These are phyloP conservation scores for Psittacula echo DNA, from an alignment of 2,797 vertebrate genomes.

Conservation along the genomic window DNA sequence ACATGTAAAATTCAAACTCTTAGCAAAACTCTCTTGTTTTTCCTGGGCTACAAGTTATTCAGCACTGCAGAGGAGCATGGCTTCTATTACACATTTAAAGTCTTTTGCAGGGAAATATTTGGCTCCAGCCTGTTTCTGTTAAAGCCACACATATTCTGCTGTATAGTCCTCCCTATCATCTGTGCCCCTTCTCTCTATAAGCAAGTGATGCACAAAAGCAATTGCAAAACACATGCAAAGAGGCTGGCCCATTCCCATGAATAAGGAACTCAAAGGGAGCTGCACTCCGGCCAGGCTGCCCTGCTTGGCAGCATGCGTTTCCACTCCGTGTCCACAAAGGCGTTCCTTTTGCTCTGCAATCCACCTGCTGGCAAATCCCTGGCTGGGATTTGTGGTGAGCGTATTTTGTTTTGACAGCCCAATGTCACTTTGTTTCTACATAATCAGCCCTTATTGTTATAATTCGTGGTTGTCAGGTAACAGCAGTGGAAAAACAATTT, in stretches of 20 bases:
- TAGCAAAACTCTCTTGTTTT: neutral
- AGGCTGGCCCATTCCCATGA: neutral
- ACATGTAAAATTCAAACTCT: neutral
- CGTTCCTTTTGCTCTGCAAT: neutral
- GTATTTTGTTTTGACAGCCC: constrained; percentile 7
- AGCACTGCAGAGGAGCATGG: neutral
- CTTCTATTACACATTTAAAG: constrained; percentile 14
- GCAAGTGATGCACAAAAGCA: neutral
- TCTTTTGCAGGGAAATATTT: neutral
- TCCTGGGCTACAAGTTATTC: neutral
- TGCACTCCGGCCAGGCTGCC: neutral
- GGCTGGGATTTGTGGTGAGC: neutral
- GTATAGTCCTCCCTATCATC: neutral
- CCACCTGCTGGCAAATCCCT: neutral
- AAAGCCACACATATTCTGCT: neutral
- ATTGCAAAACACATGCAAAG: neutral
- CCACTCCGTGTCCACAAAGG: neutral
- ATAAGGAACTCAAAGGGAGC: neutral
- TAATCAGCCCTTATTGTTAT: constrained; percentile 10
- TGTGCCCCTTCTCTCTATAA: neutral
- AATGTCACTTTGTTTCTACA: neutral
- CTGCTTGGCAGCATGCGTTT: accelerated
- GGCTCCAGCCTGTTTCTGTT: neutral
- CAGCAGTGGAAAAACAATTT: neutral
- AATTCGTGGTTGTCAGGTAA: neutral